Evolutionary conservation across 2,113 vertebrate genomes (phyloP).

Genomic region (Amphiprion percula): DNA sequence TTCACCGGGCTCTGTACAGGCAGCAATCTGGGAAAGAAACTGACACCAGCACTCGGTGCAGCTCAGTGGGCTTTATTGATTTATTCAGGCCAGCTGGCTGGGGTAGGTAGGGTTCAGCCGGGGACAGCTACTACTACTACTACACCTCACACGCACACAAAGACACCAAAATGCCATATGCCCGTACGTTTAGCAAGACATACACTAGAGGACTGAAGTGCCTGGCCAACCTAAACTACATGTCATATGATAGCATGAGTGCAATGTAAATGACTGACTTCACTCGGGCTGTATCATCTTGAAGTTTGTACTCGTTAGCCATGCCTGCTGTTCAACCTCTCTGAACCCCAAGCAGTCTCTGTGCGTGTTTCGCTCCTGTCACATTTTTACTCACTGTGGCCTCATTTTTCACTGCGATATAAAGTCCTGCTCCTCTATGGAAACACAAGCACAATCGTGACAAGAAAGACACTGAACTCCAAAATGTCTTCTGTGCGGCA

Average conservation of each 20-base stretch:
- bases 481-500: no score
- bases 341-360: no score
- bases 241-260: no score
- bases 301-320: background rate
- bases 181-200: no score
- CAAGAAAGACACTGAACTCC: no score
- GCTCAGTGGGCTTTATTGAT: slow-evolving; percentile 68
- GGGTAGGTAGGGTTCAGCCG: slow-evolving; percentile 48
- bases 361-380: no score
- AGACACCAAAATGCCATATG: background rate
- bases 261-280: no score
- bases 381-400: no score
- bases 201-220: background rate
- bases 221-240: background rate
- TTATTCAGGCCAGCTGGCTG: slow-evolving; percentile 61
- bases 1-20: slow-evolving; percentile 36
- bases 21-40: slow-evolving; percentile 51
- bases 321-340: no score
- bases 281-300: background rate
- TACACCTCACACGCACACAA: slow-evolving; percentile 13
- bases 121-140: slow-evolving; percentile 41
- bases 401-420: no score
- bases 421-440: no score
- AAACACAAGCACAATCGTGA: no score
- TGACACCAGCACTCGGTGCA: slow-evolving; percentile 61